A percentile compares a stretch with the other conserved stretches of the same genome.
These are phyloP conservation scores for Adrianichthys oophorus DNA, from an alignment of 2,797 vertebrate species.

Conservation along the genomic window DNA sequence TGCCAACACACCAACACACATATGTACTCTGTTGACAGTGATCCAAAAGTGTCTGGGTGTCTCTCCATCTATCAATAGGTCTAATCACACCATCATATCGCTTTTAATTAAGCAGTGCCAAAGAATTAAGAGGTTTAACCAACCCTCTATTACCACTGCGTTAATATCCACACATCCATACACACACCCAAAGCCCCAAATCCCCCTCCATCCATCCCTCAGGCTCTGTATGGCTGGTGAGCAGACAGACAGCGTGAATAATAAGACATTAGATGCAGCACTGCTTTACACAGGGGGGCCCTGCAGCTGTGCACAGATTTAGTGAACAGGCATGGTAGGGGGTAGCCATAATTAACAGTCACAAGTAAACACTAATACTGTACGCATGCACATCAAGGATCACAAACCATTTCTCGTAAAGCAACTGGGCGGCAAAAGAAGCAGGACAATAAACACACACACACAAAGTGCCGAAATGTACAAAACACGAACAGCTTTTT, in stretches of 20 bases:
- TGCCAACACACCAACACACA: constrained; percentile 22
- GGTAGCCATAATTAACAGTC: constrained; percentile 58
- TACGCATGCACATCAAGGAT: constrained; percentile 28
- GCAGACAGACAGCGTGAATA: constrained; percentile 72
- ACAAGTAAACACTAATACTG: constrained; percentile 49
- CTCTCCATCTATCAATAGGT: constrained; percentile 56
- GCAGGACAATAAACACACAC: constrained; percentile 11
- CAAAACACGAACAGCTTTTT: no score
- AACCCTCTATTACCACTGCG: constrained; percentile 60
- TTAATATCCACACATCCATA: constrained; percentile 37
- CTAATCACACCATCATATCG: constrained; percentile 61
- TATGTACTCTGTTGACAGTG: constrained; percentile 13
- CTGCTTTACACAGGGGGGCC: constrained; percentile 44
- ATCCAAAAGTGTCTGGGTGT: constrained; percentile 43
- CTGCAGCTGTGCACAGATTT: constrained; percentile 69
- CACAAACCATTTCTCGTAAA: constrained; percentile 28
- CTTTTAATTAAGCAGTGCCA: constrained; percentile 70
- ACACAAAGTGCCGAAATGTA: neutral
- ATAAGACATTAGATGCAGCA: constrained; percentile 68
- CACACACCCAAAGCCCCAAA: constrained; percentile 22
- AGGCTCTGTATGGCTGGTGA: constrained; percentile 58
- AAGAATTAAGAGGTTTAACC: constrained; percentile 56
- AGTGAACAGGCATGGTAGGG: constrained; percentile 31
- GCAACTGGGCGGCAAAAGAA: constrained; percentile 28
- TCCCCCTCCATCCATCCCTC: constrained; percentile 40